Conservation (phyloP, 2,888 invertebrate genomes). For the Agonopterix alstromeriana region DNA sequence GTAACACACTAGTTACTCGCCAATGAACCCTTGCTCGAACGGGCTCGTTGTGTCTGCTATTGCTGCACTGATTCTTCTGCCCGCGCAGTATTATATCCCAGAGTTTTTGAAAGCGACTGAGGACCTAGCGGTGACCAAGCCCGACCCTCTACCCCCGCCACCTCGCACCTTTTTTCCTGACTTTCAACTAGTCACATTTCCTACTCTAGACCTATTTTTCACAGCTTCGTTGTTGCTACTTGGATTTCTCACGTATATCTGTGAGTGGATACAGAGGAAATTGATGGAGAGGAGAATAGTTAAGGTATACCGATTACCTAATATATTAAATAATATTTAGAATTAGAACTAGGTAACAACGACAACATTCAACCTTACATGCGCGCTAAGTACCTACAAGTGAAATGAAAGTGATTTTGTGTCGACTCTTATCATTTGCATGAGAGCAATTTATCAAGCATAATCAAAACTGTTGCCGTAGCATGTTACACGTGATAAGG, state of each 20-base stretch:
- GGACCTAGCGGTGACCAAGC: not conserved
- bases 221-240: conserved; percentile 32
- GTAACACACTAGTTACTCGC: conserved; percentile 25
- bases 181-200: conserved; percentile 20
- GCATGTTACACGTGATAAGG: too few species aligned
- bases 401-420: too few species aligned
- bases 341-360: too few species aligned
- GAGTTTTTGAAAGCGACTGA: conserved; percentile 18
- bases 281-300: conserved; percentile 52
- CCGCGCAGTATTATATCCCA: conserved; percentile 50
- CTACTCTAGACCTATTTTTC: conserved; percentile 43
- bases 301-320: conserved; percentile 32
- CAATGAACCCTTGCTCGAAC: conserved; percentile 41
- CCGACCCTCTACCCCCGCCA: conserved; percentile 12
- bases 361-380: too few species aligned
- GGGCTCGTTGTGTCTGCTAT: conserved; percentile 43
- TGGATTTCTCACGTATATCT: conserved; percentile 38
- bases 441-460: too few species aligned
- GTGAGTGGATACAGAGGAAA: conserved; percentile 61
- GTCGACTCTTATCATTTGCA: too few species aligned
- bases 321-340: too few species aligned
- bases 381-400: too few species aligned
- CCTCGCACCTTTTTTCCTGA: conserved; percentile 19
- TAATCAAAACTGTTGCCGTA: not conserved
- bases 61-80: conserved; percentile 43